Base-by-base conservation (phyloP, 2,113 vertebrate species). In the Heterocephalus glaber region DNA sequence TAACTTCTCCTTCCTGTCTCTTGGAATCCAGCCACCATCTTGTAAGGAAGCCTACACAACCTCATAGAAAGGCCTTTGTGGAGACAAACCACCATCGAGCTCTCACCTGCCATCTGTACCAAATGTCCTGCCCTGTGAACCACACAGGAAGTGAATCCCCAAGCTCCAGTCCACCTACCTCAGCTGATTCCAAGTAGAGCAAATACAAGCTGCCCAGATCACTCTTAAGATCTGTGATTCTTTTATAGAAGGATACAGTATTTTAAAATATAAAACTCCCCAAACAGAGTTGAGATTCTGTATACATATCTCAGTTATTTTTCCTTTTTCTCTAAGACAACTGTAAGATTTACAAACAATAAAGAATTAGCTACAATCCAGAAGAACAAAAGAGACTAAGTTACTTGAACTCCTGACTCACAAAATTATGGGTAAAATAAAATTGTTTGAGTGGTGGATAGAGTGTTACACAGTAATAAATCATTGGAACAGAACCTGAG, bases 221-320 rank as follows among this genome's bases (percentile, higher is more conserved):
- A 24, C 13, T 96, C 10, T 85, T 82, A 66, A 65, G 20, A 3
- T 74, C n/a, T 93, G 17, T 66, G 26, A 82, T 70, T 85, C 35
- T 95, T 92, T 93, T 61, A 65, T 52, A 90, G 41, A 81, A 84
- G 0, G 6, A 41, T 92, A 9, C 5, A 54, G 86, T 93, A 68
- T 80, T 97, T 96, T 94, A 22, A 92, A 97, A 79, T n/a, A 44
- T 89, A 92, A 81, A 81, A 89, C 24, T 44, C 5, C n/a, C 84
- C 61, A 35, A 84, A 82, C 26, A 91, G 47, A 82, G 30, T 44
- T 87, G 76, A 49, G 11, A 77, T 56, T 96, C 3, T 85, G 17
- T 38, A 22, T 54, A 22, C 30, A 8, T 92, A 96, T 96, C 49
- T 86, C 24, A 66, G 28, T 60, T 66, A 68, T 65, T 80, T 96